These are phyloP conservation scores for Rhinogobio ventralis DNA, from an alignment of 2,797 vertebrate genomes.

Conservation along the genomic window DNA sequence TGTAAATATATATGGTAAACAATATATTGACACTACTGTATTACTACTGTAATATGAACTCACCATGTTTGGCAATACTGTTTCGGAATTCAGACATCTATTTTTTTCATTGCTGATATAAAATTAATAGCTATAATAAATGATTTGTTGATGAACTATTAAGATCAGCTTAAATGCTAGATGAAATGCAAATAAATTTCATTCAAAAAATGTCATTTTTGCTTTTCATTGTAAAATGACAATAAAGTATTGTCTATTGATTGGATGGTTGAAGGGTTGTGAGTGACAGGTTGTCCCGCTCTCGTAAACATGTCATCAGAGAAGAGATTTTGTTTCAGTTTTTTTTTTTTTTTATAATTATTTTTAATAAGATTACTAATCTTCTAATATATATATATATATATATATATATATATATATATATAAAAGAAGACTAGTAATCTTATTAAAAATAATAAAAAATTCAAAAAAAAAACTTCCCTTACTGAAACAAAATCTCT, in stretches of 20 bases:
- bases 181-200: too few relatives aligned
- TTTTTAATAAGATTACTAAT: background rate
- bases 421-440: too few relatives aligned
- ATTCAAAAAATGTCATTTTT: too few relatives aligned
- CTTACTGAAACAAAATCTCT: too few relatives aligned
- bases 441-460: too few relatives aligned
- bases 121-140: background rate
- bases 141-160: background rate
- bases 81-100: background rate
- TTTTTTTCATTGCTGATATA: background rate
- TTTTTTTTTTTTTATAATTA: background rate
- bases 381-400: too few relatives aligned
- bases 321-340: background rate
- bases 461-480: too few relatives aligned
- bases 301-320: background rate
- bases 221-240: background rate
- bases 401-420: too few relatives aligned
- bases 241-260: background rate
- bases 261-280: background rate
- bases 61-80: background rate
- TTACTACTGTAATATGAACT: background rate
- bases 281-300: background rate
- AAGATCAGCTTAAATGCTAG: background rate
- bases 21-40: background rate
- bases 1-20: background rate